phyloP scores from a whole-genome alignment of 2,797 vertebrate genomes.

The Crossoptilon crossoptilon region DNA sequence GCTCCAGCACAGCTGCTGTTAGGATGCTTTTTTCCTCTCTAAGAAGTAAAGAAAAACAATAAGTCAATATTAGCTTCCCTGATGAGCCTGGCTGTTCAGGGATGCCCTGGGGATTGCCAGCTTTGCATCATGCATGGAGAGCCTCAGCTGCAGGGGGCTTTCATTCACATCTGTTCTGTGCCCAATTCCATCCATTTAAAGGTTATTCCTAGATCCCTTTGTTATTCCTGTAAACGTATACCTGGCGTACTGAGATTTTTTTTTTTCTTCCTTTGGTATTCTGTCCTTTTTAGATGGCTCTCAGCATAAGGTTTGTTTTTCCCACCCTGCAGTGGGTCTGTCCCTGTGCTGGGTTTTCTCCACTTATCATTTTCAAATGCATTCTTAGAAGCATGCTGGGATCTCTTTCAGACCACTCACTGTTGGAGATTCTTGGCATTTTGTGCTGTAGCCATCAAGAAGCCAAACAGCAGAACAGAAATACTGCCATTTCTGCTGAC shows the following conservation, averaged over 20 bases:
- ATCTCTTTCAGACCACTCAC: background rate
- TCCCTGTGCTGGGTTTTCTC: background rate
- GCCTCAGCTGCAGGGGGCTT: background rate
- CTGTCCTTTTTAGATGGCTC: background rate
- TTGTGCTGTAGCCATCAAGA: background rate
- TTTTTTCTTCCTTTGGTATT: background rate
- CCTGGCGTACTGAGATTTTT: background rate
- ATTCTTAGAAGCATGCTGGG: background rate
- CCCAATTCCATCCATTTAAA: background rate
- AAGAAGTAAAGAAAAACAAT: slow-evolving; percentile 5
- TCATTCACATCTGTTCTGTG: background rate
- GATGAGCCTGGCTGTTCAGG: background rate
- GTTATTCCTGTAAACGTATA: background rate
- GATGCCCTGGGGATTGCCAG: slow-evolving; percentile 9
- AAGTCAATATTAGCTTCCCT: background rate
- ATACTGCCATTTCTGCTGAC: background rate
- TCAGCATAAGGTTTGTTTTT: background rate
- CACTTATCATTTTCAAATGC: background rate
- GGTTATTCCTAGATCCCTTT: background rate
- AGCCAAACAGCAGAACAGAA: background rate
- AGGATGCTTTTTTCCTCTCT: background rate
- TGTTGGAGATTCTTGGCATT: background rate
- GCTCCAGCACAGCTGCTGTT: background rate
- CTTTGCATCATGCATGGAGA: background rate
- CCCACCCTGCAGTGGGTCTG: background rate